These are phyloP conservation scores for Cheilosia vulpina DNA, from an alignment of 2,888 invertebrate genomes.

Conservation along the genomic window DNA sequence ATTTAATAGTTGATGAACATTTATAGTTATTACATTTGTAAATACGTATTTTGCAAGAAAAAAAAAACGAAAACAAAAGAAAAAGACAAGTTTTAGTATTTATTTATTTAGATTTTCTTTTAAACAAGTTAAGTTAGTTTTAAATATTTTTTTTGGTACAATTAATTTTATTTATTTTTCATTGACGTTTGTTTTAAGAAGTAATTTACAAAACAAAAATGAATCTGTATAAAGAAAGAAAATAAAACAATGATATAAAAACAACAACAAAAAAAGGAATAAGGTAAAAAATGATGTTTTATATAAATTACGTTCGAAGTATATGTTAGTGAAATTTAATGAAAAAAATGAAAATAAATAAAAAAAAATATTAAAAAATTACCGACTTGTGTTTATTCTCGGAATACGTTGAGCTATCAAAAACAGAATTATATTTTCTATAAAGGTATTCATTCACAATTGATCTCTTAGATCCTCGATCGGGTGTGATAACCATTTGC, in stretches of 20 bases:
- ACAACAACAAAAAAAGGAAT: slow-evolving; percentile 67
- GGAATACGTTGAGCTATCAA: neutral
- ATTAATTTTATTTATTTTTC: slow-evolving; percentile 59
- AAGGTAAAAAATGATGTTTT: slow-evolving; percentile 76
- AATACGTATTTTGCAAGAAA: slow-evolving; percentile 69
- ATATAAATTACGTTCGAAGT: slow-evolving; percentile 77
- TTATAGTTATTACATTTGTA: slow-evolving; percentile 73
- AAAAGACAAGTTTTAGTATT: slow-evolving; percentile 33
- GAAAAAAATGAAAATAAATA: slow-evolving; percentile 75
- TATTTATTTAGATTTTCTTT: slow-evolving; percentile 31
- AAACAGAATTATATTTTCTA: too few relatives aligned
- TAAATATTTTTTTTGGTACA: slow-evolving; percentile 60
- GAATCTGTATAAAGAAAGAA: slow-evolving; percentile 70
- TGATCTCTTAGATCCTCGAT: too few relatives aligned
- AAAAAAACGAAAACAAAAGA: slow-evolving; percentile 28
- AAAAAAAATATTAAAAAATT: slow-evolving; percentile 63
- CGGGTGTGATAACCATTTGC: too few relatives aligned
- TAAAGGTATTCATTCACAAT: too few relatives aligned
- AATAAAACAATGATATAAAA: slow-evolving; percentile 70
- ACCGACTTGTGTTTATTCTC: neutral
- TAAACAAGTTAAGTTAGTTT: slow-evolving; percentile 25
- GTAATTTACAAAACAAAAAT: slow-evolving; percentile 54
- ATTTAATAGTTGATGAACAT: slow-evolving; percentile 67
- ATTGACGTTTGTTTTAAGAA: slow-evolving; percentile 57
- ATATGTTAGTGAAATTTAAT: slow-evolving; percentile 77